Evolutionary conservation across 2,888 invertebrate species (phyloP).

Genomic region (Synergus umbraculus): DNA sequence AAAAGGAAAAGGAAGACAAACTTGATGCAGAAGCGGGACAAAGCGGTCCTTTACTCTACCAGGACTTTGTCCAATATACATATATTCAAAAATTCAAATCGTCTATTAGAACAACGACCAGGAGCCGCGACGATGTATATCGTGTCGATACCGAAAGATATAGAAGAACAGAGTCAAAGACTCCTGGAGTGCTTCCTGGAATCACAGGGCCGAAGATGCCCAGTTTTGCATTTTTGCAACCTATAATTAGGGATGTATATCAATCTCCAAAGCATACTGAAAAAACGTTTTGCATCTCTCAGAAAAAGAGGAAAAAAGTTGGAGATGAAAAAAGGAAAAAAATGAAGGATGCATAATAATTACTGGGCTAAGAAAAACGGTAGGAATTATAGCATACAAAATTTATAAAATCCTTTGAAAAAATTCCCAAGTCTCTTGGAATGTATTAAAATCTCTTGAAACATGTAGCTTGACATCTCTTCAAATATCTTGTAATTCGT

Average conservation of each 20-base stretch:
- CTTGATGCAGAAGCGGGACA: conserved; percentile 54
- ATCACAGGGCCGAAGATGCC: not conserved
- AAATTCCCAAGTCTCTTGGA: no score
- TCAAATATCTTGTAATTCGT: no score
- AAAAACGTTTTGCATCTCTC: conserved; percentile 34
- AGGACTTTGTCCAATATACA: conserved; percentile 62
- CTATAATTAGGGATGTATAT: conserved; percentile 11
- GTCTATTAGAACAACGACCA: conserved; percentile 68
- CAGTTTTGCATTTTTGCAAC: conserved; percentile 13
- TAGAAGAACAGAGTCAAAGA: conserved; percentile 50
- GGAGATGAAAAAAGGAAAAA: not conserved
- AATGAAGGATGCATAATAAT: no score
- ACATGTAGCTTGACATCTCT: no score
- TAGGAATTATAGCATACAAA: no score
- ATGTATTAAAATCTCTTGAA: no score
- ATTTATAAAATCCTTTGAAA: no score
- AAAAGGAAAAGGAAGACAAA: conserved; percentile 30
- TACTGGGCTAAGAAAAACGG: no score
- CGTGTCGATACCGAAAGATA: conserved; percentile 58
- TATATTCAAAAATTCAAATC: conserved; percentile 74
- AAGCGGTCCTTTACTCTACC: conserved; percentile 49
- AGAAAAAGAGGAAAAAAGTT: not conserved
- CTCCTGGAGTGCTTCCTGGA: conserved; percentile 47
- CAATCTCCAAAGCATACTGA: conserved; percentile 40
- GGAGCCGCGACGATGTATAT: conserved; percentile 60